Evolutionary conservation across 2,797 vertebrate species (phyloP), one percentile per base, ranked within the genome.

Genomic region (Tapirus indicus): DNA sequence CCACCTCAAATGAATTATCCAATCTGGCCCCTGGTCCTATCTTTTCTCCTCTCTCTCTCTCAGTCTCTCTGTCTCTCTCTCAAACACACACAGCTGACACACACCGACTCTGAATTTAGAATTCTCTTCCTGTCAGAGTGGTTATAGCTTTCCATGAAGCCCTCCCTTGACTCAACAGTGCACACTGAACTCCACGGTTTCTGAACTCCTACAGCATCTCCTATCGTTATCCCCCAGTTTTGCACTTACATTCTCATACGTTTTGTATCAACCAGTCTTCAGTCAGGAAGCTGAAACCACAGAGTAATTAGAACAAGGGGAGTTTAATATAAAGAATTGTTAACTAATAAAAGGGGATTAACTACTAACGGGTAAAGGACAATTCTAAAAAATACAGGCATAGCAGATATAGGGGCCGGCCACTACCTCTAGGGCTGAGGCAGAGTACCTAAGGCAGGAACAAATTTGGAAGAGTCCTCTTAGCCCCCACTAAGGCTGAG

Each of bases 281-380:
- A 88, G 25, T 60, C 14, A 95, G 78, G 66, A 87, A 49, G 11
- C 41, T 68, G 49, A 96, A 92, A 62, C 9, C 7, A 94, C 68
- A 91, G 6, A 94, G 38, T 77, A 96, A 96, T 77, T 91, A 91
- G 47, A 77, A 88, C 52, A 69, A 18, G 17, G 38, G 74, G 82
- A 74, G 44, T 84, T 92, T 87, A 96, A 94, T 66, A 72, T 64
- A 84, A 86, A 90, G 44, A 72, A 83, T 87, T 77, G 86, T 84
- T 90, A 96, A 88, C 44, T 79, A 95, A 71, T 87, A 92, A 92
- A 25, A 93, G 13, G 27, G 75, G 8, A 32, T 74, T 74, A 94
- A 62, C 9, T 94, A 35, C 52, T 54, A 79, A 94, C 35, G 80
- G 44, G 12, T 83, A 72, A 91, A 75, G 12, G 58, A 49, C 88